Evolutionary conservation across 1,140 invertebrate genomes (phyloP), one percentile per base, ranked within the genome.

Genomic region (Pollicipes pollicipes): DNA sequence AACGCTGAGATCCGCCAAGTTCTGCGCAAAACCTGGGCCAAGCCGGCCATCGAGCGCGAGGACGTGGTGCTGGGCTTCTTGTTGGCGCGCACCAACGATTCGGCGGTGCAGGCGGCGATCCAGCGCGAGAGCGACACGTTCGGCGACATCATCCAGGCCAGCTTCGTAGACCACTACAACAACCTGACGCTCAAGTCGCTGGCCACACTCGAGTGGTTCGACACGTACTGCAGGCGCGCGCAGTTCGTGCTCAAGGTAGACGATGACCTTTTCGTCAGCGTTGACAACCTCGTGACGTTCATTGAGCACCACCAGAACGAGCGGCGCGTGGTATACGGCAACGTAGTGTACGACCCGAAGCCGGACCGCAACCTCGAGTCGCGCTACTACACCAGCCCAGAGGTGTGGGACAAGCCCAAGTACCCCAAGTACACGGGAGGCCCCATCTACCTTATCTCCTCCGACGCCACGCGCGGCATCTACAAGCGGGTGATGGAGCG

Each of bases 341-440:
- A 90, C 58, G 78, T 93, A 69, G 89, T 90, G 0, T 86, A 86
- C 73, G 88, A 88, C 77, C 93, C 90, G 88, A 89, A 89, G 76
- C 91, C 91, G 0, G 88, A 91, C 72, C 82, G 91, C 30, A 90
- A 90, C 75, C 87, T 85, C 74, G 86, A 86, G 75, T 91, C 88
- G 66, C 93, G 93, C 77, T 93, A 93, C 78, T 93, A 88, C 77
- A 88, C 93, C 30, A 88, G 90, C 4, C 80, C 81, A 29, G 79
- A 82, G 71, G 88, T 91, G 77, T 94, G 88, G 78, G 83, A 85
- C 71, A 83, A 83, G 8, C 75, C 83, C 10, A 79, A 88, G 27
- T 93, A 90, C 76, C 90, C 90, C 4, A 86, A 89, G 75, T 94
- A 93, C 77, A 89, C 88, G 16, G 92, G 90, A 0, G 91, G 91